A percentile compares a stretch with the other conserved stretches of the same genome.
These are phyloP conservation scores for Clitarchus hookeri DNA, from an alignment of 2,888 invertebrate genomes.

Conservation along the genomic window DNA sequence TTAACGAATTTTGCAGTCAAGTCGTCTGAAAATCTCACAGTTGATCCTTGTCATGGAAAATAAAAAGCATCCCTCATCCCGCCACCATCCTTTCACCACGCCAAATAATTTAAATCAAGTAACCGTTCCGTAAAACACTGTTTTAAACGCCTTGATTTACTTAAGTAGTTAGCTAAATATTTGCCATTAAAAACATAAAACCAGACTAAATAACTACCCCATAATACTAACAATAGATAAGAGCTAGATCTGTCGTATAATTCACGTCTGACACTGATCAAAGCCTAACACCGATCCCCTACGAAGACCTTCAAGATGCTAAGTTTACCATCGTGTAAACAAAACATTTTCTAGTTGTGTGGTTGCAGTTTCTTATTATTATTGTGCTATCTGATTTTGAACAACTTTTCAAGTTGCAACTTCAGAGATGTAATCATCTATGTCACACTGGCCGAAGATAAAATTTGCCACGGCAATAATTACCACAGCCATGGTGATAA, in stretches of 20 bases:
- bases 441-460: no score
- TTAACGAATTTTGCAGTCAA: not conserved
- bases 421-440: no score
- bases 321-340: not conserved
- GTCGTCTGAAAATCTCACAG: not conserved
- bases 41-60: not conserved
- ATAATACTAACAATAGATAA: not conserved
- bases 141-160: no score
- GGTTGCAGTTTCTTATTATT: no score
- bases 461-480: no score
- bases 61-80: not conserved
- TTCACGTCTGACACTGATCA: not conserved
- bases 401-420: no score
- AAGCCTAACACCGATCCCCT: not conserved
- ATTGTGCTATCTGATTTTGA: no score
- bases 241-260: not conserved
- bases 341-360: not conserved
- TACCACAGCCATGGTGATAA: no score
- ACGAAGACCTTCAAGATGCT: not conserved
- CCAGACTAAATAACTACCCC: not conserved
- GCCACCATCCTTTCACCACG: not conserved
- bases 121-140: not conserved
- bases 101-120: not conserved
- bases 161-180: not conserved
- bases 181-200: not conserved